phyloP scores from a whole-genome alignment of 1,140 invertebrate species.

The Muscidifurax raptorellus region DNA sequence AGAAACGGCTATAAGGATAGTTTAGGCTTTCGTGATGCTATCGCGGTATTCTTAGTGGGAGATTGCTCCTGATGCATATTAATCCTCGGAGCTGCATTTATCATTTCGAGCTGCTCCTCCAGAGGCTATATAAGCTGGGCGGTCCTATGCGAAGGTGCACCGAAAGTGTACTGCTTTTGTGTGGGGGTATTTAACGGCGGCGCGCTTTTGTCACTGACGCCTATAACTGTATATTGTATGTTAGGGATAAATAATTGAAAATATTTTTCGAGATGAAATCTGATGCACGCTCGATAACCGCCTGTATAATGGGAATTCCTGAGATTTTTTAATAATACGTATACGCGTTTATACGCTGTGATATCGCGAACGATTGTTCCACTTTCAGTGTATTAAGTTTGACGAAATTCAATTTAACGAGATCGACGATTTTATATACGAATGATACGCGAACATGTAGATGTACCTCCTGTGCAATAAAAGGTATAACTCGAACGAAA shows the following conservation, averaged over 20 bases:
- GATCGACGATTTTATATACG: too few species aligned
- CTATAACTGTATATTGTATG: not conserved
- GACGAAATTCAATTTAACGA: too few species aligned
- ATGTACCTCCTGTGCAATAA: not conserved
- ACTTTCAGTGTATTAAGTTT: too few species aligned
- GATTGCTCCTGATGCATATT: slow-evolving; percentile 46
- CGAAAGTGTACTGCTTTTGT: not conserved
- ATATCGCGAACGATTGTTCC: too few species aligned
- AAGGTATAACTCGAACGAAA: not conserved
- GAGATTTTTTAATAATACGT: not conserved
- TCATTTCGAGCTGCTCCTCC: slow-evolving; percentile 27
- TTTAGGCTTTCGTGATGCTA: slow-evolving; percentile 23
- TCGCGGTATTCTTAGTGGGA: slow-evolving; percentile 27
- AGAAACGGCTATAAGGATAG: not conserved
- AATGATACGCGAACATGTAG: not conserved
- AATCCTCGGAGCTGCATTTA: slow-evolving; percentile 31
- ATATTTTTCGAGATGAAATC: not conserved
- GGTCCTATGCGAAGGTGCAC: not conserved
- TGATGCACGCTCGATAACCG: not conserved
- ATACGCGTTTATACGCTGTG: too few species aligned
- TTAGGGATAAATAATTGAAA: not conserved
- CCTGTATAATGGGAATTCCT: not conserved
- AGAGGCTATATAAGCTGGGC: slow-evolving; percentile 26
- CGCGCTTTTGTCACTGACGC: slow-evolving; percentile 9
- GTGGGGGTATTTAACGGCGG: not conserved